A percentile compares a stretch with the other conserved stretches of the same genome.
phyloP scores from a whole-genome alignment of 2,797 vertebrate species.

The Echeneis naucrates region DNA sequence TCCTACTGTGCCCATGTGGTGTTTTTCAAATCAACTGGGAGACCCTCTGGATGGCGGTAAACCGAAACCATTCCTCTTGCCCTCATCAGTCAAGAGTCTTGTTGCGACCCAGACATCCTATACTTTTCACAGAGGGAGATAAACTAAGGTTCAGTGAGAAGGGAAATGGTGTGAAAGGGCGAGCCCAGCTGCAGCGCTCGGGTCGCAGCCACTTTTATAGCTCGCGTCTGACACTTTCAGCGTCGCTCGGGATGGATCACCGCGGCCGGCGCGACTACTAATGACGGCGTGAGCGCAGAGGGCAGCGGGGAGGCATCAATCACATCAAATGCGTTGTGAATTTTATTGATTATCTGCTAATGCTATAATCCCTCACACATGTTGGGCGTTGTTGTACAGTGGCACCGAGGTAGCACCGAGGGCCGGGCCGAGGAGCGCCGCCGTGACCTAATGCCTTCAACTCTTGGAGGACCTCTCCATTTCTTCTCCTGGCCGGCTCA shows the following conservation, averaged over 20 bases:
- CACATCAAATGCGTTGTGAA: slow-evolving; percentile 57
- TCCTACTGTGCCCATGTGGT: slow-evolving; percentile 77
- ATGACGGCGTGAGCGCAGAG: slow-evolving; percentile 67
- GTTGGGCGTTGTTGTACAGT: slow-evolving; percentile 51
- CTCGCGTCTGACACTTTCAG: slow-evolving; percentile 60
- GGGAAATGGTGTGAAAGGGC: slow-evolving; percentile 62
- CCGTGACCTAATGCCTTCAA: slow-evolving; percentile 65
- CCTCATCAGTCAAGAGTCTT: slow-evolving; percentile 76
- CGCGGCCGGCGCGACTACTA: slow-evolving; percentile 38
- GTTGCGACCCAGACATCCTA: slow-evolving; percentile 69
- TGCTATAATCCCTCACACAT: slow-evolving; percentile 71
- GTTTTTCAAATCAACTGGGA: slow-evolving; percentile 67
- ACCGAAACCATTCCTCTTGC: slow-evolving; percentile 70
- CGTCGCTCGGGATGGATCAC: slow-evolving; percentile 69
- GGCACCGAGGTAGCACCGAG: slow-evolving; percentile 35
- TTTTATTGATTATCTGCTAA: slow-evolving; percentile 75
- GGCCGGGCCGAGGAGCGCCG: slow-evolving; percentile 24
- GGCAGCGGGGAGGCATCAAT: slow-evolving; percentile 71
- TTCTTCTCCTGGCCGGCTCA: slow-evolving; percentile 54
- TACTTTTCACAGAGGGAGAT: slow-evolving; percentile 54
- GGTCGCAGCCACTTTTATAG: slow-evolving; percentile 52
- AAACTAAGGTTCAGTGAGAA: slow-evolving; percentile 61
- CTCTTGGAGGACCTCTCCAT: slow-evolving; percentile 64
- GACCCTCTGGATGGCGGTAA: slow-evolving; percentile 62
- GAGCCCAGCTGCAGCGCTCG: slow-evolving; percentile 34